Evolutionary conservation across 2,888 invertebrate genomes (phyloP).

Genomic region (Bruchidius siliquastri): DNA sequence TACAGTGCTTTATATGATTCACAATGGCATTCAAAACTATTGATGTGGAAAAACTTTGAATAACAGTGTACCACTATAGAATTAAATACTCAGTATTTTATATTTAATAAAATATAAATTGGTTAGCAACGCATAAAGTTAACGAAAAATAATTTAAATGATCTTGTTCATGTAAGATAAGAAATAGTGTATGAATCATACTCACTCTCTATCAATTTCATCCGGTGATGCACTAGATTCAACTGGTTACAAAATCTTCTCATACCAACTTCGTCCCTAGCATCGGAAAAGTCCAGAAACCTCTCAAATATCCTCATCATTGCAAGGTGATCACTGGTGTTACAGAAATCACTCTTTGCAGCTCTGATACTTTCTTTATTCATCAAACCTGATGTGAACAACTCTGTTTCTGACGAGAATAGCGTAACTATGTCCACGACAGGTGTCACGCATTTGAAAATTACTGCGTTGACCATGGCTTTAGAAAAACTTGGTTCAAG

Average conservation of each 20-base stretch:
- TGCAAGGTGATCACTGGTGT: conserved; percentile 60
- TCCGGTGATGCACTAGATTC: conserved; percentile 50
- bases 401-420: conserved; percentile 50
- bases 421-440: conserved; percentile 49
- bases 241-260: conserved; percentile 47
- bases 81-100: too few relatives aligned
- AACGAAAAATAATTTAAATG: too few relatives aligned
- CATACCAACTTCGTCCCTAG: conserved; percentile 31
- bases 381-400: conserved; percentile 51
- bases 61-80: too few relatives aligned
- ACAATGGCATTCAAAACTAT: too few relatives aligned
- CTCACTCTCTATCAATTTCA: conserved; percentile 53
- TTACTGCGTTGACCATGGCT: conserved; percentile 55
- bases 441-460: conserved; percentile 54
- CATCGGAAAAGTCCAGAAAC: conserved; percentile 45
- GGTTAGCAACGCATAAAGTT: too few relatives aligned
- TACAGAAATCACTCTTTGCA: conserved; percentile 51
- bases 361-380: conserved; percentile 51
- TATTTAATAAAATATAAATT: too few relatives aligned
- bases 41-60: too few relatives aligned
- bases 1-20: too few relatives aligned
- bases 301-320: conserved; percentile 54
- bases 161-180: too few relatives aligned
- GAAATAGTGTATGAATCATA: conserved; percentile 11
- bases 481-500: conserved; percentile 59